A percentile compares a stretch with the other conserved stretches of the same genome.
phyloP scores from a whole-genome alignment of 2,888 invertebrate species.

The Drosophila nr. perissopoda region DNA sequence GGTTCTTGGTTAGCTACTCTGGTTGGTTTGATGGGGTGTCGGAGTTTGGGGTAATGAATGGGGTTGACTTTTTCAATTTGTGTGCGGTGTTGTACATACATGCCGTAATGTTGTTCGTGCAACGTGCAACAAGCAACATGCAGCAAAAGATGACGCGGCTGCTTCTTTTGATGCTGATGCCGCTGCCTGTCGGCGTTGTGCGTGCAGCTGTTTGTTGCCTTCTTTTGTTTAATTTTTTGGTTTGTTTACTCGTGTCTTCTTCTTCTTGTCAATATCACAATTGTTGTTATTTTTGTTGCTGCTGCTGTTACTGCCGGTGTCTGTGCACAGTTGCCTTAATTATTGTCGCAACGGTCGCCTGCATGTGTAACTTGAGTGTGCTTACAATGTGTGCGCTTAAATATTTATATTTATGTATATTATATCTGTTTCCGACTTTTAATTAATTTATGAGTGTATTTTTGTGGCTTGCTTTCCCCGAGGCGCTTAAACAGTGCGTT shows the following conservation, averaged over 20 bases:
- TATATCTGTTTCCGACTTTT: conserved; percentile 78
- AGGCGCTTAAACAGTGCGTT: conserved; percentile 50
- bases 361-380: conserved; percentile 39
- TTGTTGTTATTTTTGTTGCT: conserved; percentile 9
- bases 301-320: conserved; percentile 25
- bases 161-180: conserved; percentile 60
- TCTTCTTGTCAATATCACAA: conserved; percentile 9
- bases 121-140: conserved; percentile 42
- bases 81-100: conserved; percentile 54
- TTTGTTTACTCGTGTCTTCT: conserved; percentile 38
- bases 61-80: conserved; percentile 75
- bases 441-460: conserved; percentile 70
- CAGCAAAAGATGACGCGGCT: conserved; percentile 56
- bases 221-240: conserved; percentile 33
- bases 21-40: conserved; percentile 35
- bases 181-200: conserved; percentile 19
- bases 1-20: conserved; percentile 33
- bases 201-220: conserved; percentile 55
- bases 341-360: conserved; percentile 64
- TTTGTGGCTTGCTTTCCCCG: conserved; percentile 37
- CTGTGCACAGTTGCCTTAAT: conserved; percentile 71
- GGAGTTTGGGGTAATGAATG: conserved; percentile 8
- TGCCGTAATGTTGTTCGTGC: conserved; percentile 23
- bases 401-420: conserved; percentile 56
- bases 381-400: conserved; percentile 11